Evolutionary conservation across 2,797 vertebrate genomes (phyloP), one percentile per base, ranked within the genome.

Genomic region (Fistularia tabacaria): DNA sequence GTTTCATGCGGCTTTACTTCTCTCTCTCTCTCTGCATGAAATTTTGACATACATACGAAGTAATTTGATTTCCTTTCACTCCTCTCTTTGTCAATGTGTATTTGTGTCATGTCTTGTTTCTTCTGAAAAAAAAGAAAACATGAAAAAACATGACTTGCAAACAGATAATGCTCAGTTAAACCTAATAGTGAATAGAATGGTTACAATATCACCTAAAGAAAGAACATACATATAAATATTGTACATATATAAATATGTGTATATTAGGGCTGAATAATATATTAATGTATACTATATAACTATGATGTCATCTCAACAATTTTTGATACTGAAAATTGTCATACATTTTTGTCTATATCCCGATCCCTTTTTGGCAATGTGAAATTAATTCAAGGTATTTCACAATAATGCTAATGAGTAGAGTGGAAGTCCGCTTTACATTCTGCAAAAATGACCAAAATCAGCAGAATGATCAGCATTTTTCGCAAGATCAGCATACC

Each of bases 91-190:
- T 84, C 71, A 77, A 7, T 87, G 38, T 85, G 38, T 76, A 63
- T 86, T 10, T 55, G 62, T 84, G 72, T 83, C 64, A 80, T 69
- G 83, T 89, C 73, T 77, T 66, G 85, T 90, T 77, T 82, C 77
- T 86, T 82, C 78, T 81, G 68, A 72, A 72, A 62, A 71, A 66
- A 59, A 54, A 59, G 82, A 80, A 78, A 85, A 73, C 10, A 14
- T 56, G 76, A 71, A 85, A 80, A 77, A 85, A 78, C 38, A 62
- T 43, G 68, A 63, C 60, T 47, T 59, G 10, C 63, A 79, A 83
- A 73, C 60, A 77, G 64, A 77, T 69, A 73, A 59, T 73, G 70
- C 84, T 83, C 62, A 77, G 85, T 87, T 79, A 79, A 86, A 81
- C 73, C 61, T 84, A 72, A 80, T 71, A 79, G 70, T 81, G 63